Evolutionary conservation across 2,888 invertebrate species (phyloP).

Genomic region (Catocala nupta): DNA sequence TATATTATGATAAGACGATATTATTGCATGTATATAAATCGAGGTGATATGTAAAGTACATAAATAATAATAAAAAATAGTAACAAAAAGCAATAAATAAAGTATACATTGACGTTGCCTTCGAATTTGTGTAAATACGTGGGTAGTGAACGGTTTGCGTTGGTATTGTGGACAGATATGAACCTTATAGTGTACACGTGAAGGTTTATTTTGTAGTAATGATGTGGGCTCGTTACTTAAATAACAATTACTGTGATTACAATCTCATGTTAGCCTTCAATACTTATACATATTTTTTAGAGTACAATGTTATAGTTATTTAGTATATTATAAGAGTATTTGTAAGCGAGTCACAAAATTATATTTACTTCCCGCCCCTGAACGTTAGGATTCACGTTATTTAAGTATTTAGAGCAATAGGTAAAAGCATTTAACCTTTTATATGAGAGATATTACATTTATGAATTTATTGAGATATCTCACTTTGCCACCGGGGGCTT

Average conservation of each 20-base stretch:
- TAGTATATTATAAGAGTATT: conserved; percentile 83
- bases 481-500: conserved; percentile 53
- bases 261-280: conserved; percentile 87
- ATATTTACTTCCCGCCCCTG: conserved; percentile 82
- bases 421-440: conserved; percentile 83
- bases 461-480: conserved; percentile 67
- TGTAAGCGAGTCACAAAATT: conserved; percentile 85
- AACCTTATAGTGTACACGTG: conserved; percentile 66
- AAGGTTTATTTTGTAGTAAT: conserved; percentile 82
- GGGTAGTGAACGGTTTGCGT: conserved; percentile 72
- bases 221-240: conserved; percentile 85
- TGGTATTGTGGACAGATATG: conserved; percentile 64
- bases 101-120: conserved; percentile 87
- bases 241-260: conserved; percentile 87
- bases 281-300: conserved; percentile 88
- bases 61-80: conserved; percentile 72
- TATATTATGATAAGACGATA: conserved; percentile 56
- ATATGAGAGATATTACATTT: conserved; percentile 75
- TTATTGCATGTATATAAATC: conserved; percentile 76
- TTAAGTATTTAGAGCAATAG: conserved; percentile 83
- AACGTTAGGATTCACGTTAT: conserved; percentile 81
- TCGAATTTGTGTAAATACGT: conserved; percentile 79
- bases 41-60: conserved; percentile 85
- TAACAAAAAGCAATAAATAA: conserved; percentile 87
- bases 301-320: conserved; percentile 87